Conservation (phyloP, 2,797 vertebrate species). For the Coranthus polyacanthus region DNA sequence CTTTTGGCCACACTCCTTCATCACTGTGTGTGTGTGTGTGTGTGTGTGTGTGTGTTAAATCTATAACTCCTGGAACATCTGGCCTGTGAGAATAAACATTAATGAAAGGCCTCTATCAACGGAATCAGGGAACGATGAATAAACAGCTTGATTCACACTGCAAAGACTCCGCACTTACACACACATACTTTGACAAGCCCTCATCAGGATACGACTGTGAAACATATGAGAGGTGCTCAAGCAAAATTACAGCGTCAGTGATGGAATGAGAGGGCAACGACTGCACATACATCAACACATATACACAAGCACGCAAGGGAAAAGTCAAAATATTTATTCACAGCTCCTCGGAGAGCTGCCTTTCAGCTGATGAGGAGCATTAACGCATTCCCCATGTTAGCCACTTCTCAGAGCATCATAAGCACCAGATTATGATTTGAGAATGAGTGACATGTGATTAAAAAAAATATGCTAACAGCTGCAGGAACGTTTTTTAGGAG, state of each 20-base stretch:
- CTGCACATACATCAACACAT: slow-evolving; percentile 45
- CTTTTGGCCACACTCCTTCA: slow-evolving; percentile 6
- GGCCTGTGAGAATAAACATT: slow-evolving; percentile 50
- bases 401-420: slow-evolving; percentile 41
- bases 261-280: slow-evolving; percentile 40
- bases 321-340: slow-evolving; percentile 73
- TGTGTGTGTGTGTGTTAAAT: slow-evolving; percentile 33
- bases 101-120: slow-evolving; percentile 70
- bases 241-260: slow-evolving; percentile 56
- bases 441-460: slow-evolving; percentile 52
- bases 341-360: slow-evolving; percentile 58
- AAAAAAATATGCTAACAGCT: slow-evolving; percentile 22
- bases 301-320: slow-evolving; percentile 38
- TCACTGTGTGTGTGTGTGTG: slow-evolving; percentile 10
- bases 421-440: slow-evolving; percentile 53
- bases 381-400: slow-evolving; percentile 49
- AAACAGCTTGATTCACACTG: slow-evolving; percentile 66
- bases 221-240: slow-evolving; percentile 67
- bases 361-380: slow-evolving; percentile 60
- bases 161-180: slow-evolving; percentile 26
- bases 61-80: slow-evolving; percentile 61
- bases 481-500: slow-evolving; percentile 16
- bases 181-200: slow-evolving; percentile 6
- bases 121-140: slow-evolving; percentile 54
- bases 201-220: slow-evolving; percentile 54